A percentile compares a stretch with the other conserved stretches of the same genome.
phyloP scores from a whole-genome alignment of 2,797 vertebrate genomes.

The Notamacropus eugenii region DNA sequence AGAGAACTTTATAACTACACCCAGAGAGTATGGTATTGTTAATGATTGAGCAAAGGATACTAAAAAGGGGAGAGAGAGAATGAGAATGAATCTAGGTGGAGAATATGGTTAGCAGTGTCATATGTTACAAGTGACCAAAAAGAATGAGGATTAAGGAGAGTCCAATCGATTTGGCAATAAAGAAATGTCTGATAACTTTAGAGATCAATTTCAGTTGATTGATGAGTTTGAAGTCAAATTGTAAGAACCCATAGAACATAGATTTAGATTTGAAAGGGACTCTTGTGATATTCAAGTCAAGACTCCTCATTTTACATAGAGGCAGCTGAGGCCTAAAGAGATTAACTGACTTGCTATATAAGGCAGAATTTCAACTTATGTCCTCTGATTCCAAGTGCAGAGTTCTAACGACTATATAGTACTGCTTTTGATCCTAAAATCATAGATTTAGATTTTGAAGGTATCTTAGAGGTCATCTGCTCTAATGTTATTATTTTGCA shows the following conservation, averaged over 20 bases:
- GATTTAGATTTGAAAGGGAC: background rate
- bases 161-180: background rate
- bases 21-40: background rate
- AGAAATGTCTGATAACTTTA: background rate
- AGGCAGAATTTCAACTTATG: background rate
- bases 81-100: background rate
- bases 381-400: too few species aligned
- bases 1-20: background rate
- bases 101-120: too few species aligned
- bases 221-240: background rate
- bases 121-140: background rate
- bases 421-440: too few species aligned
- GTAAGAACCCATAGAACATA: background rate
- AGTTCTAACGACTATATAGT: too few species aligned
- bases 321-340: background rate
- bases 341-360: background rate
- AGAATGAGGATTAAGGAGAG: background rate
- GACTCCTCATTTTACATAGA: too few species aligned
- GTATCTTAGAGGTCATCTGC: too few species aligned
- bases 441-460: too few species aligned
- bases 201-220: background rate
- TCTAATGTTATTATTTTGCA: too few species aligned
- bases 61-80: background rate
- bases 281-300: background rate
- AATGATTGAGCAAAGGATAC: background rate